Conservation (phyloP, 2,888 invertebrate genomes). For the Trissonchulus latispiculum region DNA sequence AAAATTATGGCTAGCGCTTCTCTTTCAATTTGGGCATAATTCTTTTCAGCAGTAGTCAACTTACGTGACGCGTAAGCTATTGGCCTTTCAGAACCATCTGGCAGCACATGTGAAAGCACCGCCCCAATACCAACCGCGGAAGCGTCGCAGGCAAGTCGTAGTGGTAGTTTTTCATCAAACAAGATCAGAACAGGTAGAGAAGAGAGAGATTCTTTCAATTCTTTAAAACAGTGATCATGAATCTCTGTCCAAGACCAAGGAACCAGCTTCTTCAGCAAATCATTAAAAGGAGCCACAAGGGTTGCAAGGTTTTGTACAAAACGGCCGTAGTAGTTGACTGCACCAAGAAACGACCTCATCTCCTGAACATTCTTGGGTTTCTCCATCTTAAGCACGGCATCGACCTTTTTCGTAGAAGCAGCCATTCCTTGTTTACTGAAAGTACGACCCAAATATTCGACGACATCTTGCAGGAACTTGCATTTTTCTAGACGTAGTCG, state of each 20-base stretch:
- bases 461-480: constrained; percentile 15
- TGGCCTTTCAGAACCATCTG: constrained; percentile 25
- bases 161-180: not conserved
- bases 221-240: not conserved
- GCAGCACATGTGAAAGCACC: constrained; percentile 25
- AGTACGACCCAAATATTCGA: constrained; percentile 18
- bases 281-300: not conserved
- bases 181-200: not conserved
- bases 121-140: too few species aligned
- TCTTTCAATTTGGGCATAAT: constrained; percentile 31
- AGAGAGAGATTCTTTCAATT: not conserved
- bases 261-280: too few species aligned
- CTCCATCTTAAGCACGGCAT: constrained; percentile 24
- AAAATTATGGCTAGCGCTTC: constrained; percentile 30
- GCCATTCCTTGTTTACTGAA: constrained; percentile 19
- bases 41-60: constrained; percentile 27
- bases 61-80: constrained; percentile 30
- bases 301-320: not conserved
- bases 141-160: too few species aligned
- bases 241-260: not conserved
- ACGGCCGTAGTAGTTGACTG: not conserved
- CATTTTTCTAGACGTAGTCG: constrained; percentile 24
- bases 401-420: constrained; percentile 20
- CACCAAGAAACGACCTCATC: not conserved
- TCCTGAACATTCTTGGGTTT: not conserved